A percentile compares a stretch with the other conserved stretches of the same genome.
Evolutionary conservation across 2,888 invertebrate genomes (phyloP).

Genomic region (Orgyia antiqua): DNA sequence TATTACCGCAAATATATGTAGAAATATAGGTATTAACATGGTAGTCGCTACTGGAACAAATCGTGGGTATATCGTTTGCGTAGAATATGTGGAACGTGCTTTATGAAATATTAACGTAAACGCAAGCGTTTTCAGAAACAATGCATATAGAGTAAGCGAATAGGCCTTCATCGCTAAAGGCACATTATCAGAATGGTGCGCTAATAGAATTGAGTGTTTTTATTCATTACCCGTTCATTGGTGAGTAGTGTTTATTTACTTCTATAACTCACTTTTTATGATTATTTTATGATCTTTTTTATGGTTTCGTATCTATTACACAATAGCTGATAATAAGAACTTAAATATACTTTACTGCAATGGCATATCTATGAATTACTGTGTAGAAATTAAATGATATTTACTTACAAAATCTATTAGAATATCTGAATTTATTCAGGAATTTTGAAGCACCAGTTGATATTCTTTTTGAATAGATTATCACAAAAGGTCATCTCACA

Average conservation of each 20-base stretch:
- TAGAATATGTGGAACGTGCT: conserved; percentile 48
- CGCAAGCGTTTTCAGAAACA: conserved; percentile 49
- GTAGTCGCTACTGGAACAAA: conserved; percentile 63
- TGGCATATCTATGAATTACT: no score
- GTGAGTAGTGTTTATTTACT: conserved; percentile 34
- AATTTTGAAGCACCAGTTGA: no score
- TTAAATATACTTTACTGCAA: no score
- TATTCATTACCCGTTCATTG: conserved; percentile 52
- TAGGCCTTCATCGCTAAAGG: conserved; percentile 39
- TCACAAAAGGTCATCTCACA: no score
- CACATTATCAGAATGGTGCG: conserved; percentile 55
- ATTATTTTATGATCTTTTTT: conserved; percentile 33
- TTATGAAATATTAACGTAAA: conserved; percentile 61
- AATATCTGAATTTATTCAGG: no score
- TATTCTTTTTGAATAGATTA: no score
- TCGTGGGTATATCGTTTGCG: conserved; percentile 52
- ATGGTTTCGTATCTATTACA: conserved; percentile 4
- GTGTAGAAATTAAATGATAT: no score
- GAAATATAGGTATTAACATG: conserved; percentile 33
- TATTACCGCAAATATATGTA: conserved; percentile 69
- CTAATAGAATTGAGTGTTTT: conserved; percentile 55
- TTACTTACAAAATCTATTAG: no score
- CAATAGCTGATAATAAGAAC: no score
- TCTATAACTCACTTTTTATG: conserved; percentile 38
- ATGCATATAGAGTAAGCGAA: conserved; percentile 33